These are phyloP conservation scores for honey bee (Apis mellifera) DNA, from an alignment of 1,140 invertebrate species.

Conservation along the genomic window DNA sequence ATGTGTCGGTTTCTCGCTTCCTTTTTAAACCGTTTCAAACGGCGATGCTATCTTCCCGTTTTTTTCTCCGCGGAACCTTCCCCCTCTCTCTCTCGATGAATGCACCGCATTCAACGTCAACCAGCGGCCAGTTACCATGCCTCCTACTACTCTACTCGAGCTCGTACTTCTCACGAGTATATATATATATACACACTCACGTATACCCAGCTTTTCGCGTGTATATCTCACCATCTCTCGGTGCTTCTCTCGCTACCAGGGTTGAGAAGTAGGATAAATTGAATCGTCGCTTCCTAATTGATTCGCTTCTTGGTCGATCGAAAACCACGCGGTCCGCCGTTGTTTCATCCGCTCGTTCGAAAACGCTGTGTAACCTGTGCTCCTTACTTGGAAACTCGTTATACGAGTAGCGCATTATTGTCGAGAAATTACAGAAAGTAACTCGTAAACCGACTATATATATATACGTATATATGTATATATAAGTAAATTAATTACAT, in stretches of 20 bases:
- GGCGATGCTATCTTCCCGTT: slow-evolving; percentile 56
- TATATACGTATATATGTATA: no score
- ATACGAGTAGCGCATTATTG: no score
- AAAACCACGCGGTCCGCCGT: background rate
- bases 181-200: no score
- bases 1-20: slow-evolving; percentile 42
- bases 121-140: no score
- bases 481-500: slow-evolving; percentile 33
- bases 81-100: slow-evolving; percentile 48
- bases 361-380: no score
- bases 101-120: slow-evolving; percentile 49
- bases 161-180: no score
- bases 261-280: background rate
- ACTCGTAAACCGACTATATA: slow-evolving; percentile 60
- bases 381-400: no score
- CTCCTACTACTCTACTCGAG: no score
- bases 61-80: slow-evolving; percentile 40
- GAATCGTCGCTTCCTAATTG: background rate
- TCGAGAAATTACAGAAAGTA: slow-evolving; percentile 63
- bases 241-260: background rate
- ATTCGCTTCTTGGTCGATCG: background rate
- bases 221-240: background rate
- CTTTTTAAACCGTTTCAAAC: slow-evolving; percentile 58
- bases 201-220: background rate
- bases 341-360: no score